A percentile compares a stretch with the other conserved stretches of the same genome.
phyloP scores from a whole-genome alignment of 1,140 invertebrate species.

The Cyphomyrmex costatus region DNA sequence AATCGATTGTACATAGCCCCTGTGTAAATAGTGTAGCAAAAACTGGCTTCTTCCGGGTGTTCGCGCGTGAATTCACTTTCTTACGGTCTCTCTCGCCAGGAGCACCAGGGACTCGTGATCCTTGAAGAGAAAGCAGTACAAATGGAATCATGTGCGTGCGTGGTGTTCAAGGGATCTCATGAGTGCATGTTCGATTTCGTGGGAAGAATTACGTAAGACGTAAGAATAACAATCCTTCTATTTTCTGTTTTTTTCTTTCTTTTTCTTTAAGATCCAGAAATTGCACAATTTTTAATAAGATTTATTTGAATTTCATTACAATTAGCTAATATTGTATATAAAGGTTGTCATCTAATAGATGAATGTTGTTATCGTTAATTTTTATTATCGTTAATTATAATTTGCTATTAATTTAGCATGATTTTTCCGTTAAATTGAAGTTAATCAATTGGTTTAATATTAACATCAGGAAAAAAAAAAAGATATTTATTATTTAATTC shows the following conservation, averaged over 20 bases:
- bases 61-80: conserved; percentile 67
- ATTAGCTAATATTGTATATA: no score
- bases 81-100: conserved; percentile 28
- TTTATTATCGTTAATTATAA: no score
- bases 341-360: no score
- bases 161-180: conserved; percentile 21
- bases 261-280: neutral
- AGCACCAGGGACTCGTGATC: neutral
- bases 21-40: conserved; percentile 79
- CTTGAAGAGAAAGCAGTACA: conserved; percentile 51
- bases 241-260: neutral
- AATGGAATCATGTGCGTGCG: conserved; percentile 36
- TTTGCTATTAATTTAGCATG: no score
- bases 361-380: no score
- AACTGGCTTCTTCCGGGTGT: conserved; percentile 54
- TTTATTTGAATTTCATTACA: no score
- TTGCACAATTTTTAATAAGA: no score
- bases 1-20: conserved; percentile 74
- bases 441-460: no score
- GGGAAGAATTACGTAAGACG: neutral
- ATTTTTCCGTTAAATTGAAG: no score
- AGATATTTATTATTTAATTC: no score
- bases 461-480: no score
- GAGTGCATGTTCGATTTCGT: conserved; percentile 7
- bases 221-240: neutral